Conservation (phyloP, 2,113 vertebrate genomes). For the Glareola pratincola region DNA sequence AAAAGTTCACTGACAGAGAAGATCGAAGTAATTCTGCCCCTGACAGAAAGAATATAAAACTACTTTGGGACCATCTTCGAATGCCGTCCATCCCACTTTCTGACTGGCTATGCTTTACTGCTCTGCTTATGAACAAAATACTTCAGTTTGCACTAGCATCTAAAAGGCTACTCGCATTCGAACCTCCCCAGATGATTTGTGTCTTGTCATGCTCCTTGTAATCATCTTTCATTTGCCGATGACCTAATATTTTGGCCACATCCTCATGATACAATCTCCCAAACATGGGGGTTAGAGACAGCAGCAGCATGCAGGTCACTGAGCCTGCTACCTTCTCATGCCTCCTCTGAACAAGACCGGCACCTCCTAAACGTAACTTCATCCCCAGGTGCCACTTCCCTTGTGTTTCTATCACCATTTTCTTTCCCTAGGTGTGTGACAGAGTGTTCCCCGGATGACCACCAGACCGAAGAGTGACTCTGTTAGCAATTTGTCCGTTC, state of each 20-base stretch:
- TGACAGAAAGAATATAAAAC: neutral
- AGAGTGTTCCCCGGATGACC: neutral
- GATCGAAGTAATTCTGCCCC: neutral
- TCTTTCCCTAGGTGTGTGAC: accelerated
- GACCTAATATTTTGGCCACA: neutral
- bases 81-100: neutral
- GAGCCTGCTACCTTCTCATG: neutral
- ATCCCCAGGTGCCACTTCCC: neutral
- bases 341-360: neutral
- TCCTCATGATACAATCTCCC: neutral
- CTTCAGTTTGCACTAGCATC: neutral
- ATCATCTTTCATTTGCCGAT: neutral
- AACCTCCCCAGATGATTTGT: neutral
- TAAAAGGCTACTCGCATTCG: neutral
- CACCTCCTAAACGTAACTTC: neutral
- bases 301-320: neutral
- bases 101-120: neutral
- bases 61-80: neutral
- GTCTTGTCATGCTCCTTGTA: neutral
- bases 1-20: neutral
- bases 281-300: neutral
- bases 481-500: neutral
- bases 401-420: neutral
- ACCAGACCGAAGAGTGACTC: neutral
- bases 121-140: neutral